phyloP scores from a whole-genome alignment of 2,888 invertebrate genomes.

The Stenolophus ochropezus region DNA sequence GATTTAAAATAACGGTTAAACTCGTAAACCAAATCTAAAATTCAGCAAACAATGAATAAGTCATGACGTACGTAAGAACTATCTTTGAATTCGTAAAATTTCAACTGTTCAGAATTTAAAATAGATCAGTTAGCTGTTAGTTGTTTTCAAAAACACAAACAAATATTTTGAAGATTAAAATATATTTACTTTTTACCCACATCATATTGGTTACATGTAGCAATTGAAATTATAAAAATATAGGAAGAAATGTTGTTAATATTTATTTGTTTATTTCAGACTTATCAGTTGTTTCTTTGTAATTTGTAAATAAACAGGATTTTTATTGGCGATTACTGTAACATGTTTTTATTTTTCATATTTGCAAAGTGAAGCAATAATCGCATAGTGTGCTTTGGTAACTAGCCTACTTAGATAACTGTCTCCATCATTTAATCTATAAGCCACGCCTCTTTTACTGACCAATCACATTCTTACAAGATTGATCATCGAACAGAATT shows the following conservation, averaged over 20 bases:
- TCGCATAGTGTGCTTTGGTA: conserved; percentile 33
- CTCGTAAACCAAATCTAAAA: not conserved
- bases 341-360: conserved; percentile 27
- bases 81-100: not conserved
- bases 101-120: not conserved
- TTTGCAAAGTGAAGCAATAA: conserved; percentile 53
- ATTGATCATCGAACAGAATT: not conserved
- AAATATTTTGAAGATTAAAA: not conserved
- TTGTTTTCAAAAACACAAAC: too few species aligned
- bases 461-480: conserved; percentile 1
- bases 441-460: not conserved
- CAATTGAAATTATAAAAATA: too few species aligned
- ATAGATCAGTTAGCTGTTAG: not conserved
- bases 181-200: not conserved
- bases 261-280: too few species aligned
- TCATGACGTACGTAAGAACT: not conserved
- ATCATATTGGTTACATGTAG: too few species aligned
- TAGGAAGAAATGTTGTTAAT: too few species aligned
- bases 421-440: conserved; percentile 42
- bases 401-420: conserved; percentile 55
- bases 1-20: not conserved
- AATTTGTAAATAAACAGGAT: too few species aligned
- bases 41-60: not conserved
- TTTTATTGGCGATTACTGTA: too few species aligned
- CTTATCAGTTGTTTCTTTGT: too few species aligned